phyloP scores from a whole-genome alignment of 2,888 invertebrate genomes.

The Adelphocoris suturalis region DNA sequence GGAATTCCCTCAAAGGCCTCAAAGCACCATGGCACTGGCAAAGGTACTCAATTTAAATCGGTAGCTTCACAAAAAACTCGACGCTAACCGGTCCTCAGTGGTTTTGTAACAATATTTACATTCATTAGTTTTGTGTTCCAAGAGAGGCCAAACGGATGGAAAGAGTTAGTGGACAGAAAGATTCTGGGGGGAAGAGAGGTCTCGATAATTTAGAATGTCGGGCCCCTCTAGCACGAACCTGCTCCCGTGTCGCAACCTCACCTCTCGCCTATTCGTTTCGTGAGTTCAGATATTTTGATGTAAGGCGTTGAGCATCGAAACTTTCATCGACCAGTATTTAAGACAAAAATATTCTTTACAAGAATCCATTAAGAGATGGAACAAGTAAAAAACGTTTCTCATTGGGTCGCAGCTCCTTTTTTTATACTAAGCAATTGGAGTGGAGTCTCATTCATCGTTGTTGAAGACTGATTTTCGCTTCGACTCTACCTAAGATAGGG shows the following conservation, averaged over 20 bases:
- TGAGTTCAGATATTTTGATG: constrained; percentile 45
- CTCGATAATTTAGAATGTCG: constrained; percentile 54
- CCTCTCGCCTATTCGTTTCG: neutral
- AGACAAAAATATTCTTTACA: neutral
- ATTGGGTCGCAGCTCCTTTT: no score
- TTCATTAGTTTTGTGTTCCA: constrained; percentile 58
- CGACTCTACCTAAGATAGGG: no score
- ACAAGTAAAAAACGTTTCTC: no score
- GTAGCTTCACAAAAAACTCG: constrained; percentile 36
- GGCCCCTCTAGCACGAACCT: constrained; percentile 38
- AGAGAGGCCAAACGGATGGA: constrained; percentile 10
- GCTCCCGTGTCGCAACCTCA: constrained; percentile 59
- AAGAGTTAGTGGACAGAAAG: constrained; percentile 18
- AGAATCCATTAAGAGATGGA: no score
- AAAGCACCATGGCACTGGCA: neutral
- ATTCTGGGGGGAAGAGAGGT: neutral
- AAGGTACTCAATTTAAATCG: constrained; percentile 53
- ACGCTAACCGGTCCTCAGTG: constrained; percentile 17
- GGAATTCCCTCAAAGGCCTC: neutral
- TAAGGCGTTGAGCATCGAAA: constrained; percentile 24
- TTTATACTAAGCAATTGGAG: no score
- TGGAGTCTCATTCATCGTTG: no score
- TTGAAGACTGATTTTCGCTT: no score
- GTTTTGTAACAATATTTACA: constrained; percentile 67
- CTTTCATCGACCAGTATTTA: constrained; percentile 16